Evolutionary conservation across 2,113 vertebrate species (phyloP), one percentile per base, ranked within the genome.

Genomic region (Gulo gulo): DNA sequence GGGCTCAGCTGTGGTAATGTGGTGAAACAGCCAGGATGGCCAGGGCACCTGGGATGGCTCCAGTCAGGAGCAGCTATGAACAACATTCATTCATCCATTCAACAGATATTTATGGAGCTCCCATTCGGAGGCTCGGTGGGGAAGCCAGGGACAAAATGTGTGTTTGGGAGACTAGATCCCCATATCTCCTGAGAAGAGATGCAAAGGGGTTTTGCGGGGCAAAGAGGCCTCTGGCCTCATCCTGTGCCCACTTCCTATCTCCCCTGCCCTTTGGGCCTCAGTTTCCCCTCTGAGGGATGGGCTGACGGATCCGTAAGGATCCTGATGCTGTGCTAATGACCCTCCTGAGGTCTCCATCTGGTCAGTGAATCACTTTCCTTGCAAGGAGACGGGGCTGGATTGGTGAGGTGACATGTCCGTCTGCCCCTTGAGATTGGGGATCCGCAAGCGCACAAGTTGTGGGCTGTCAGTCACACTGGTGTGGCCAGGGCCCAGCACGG

Each of bases 401-500:
- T 29, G 50, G 50, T 50, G 50, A 50, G 45, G 12, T 5, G 18
- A n/a, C 50, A 8, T 7, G 0, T 31, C 5, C 2, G 8, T 31
- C 67, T 24, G 47, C 45, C 39, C 31, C 8, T 3, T 0, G 18
- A 45, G 26, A 10, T 39, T 4, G 65, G 65, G 91, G 50, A 26
- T 18, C 79, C 1, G 7, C 20, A 13, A 67, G 55, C 23, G 61
- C 52, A 36, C 74, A 42, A 10, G 18, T 4, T 13, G 24, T 55
- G 93, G 65, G 79, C 18, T 36, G 39, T 39, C 8, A 3, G n/a
- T 29, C 67, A 39, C 21, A 23, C 29, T 11, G 1, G 18, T 69
- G 65, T 76, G 6, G 31, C 52, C 6, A 2, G 18, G 45, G 42
- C 4, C 59, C 8, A 63, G 24, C n/a, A 29, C 0, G 0, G n/a